Conservation (phyloP, 2,797 vertebrate genomes). For the Pangasius macronema region DNA sequence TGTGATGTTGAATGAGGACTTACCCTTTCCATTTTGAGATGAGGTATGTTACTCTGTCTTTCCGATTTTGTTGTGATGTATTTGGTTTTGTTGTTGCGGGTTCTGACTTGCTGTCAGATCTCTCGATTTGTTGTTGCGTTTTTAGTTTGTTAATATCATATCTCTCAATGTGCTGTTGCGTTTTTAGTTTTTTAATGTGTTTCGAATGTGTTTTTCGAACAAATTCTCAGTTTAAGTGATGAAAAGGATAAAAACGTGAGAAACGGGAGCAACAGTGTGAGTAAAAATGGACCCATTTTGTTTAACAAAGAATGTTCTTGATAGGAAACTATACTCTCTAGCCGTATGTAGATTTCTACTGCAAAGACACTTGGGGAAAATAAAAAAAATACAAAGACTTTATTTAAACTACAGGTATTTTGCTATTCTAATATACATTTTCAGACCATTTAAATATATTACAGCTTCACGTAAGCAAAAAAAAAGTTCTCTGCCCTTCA, state of each 20-base stretch:
- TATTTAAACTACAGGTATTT: constrained; percentile 26
- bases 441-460: constrained; percentile 35
- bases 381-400: background rate
- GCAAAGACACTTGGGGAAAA: constrained; percentile 11
- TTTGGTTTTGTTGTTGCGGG: background rate
- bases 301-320: background rate
- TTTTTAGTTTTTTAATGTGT: background rate
- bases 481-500: constrained; percentile 31
- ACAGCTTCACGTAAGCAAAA: constrained; percentile 40
- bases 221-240: background rate
- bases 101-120: background rate
- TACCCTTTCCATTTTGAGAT: background rate
- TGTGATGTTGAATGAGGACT: background rate
- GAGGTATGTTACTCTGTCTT: background rate
- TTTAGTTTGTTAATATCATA: background rate
- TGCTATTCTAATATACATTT: constrained; percentile 48
- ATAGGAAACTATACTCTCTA: background rate
- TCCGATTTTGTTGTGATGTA: background rate
- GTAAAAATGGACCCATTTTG: background rate
- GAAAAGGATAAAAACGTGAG: background rate
- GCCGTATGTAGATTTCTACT: background rate
- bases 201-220: background rate
- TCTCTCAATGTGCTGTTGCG: background rate
- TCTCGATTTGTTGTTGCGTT: background rate
- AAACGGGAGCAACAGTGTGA: background rate